Evolutionary conservation across 1,140 invertebrate genomes (phyloP), one percentile per base, ranked within the genome.

Genomic region (Daktulosphaira vitifoliae): DNA sequence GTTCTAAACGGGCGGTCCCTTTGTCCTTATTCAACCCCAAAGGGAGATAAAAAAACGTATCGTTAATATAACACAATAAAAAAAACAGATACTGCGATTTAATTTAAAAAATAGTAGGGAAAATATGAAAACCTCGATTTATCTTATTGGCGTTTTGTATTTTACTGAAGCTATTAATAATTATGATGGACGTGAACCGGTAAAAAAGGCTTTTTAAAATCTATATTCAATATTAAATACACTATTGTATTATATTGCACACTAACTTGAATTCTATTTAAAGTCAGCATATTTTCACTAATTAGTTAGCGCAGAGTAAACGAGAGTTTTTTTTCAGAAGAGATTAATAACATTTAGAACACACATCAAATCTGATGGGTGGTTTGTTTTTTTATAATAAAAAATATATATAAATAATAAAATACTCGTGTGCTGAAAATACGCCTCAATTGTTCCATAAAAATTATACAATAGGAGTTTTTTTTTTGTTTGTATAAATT

Each of bases 141-240:
- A 62, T 62, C 56, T 62, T 62, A 62, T 62, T 62, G 56, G 56
- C 25, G 18, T 62, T 62, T 62, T 62, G 18, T 62, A 62, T 62
- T 62, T 62, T 62, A 46, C 42, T 8, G 42, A 48, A 62, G 42
- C 56, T 48, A 62, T 62, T 62, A 62, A 62, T 62, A 62, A 62
- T 62, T 48, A 46, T 62, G 56, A 62, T 48, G 42, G 56, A 62
- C 56, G 8, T 33, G 56, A 20, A 11, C 42, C 56, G 42, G 42
- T 29, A 62, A 33, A 48, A 48, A 59, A 18, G 13, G 51, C 38
- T 53, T 39, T 59, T 59, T 59, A 1, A 5, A 33, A 33, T 33
- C 3, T 46, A 3, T 16, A 22, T 26, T 22, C 39, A 13, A 62
- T 13, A 7, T 46, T 15, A 46, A 1, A 37, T 15, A 42, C 13